Conservation (phyloP, 2,797 vertebrate genomes). For the Fringilla coelebs region DNA sequence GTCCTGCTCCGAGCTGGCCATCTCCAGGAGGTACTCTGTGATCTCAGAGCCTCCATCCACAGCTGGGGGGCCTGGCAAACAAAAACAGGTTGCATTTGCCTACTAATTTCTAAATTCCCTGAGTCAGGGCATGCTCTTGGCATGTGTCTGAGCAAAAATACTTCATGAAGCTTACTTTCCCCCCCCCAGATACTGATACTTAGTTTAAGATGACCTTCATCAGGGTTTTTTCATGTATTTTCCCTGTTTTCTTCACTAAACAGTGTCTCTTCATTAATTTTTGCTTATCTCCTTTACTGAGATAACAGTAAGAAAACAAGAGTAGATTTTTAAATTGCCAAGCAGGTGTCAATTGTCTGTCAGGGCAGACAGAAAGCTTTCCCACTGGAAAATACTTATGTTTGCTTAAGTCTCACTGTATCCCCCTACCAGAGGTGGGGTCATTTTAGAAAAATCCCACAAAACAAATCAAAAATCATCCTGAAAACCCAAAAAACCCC, state of each 20-base stretch:
- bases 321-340: not conserved
- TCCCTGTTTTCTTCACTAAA: not conserved
- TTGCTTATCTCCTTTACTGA: not conserved
- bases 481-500: fast-evolving
- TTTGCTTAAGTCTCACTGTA: not conserved
- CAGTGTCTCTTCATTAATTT: not conserved
- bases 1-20: constrained; percentile 49
- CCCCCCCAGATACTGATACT: not conserved
- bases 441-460: not conserved
- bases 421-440: not conserved
- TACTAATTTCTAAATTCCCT: not conserved
- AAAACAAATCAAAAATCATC: not conserved
- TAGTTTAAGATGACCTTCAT: not conserved
- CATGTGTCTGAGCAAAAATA: not conserved
- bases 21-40: constrained; percentile 70
- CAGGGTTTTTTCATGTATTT: not conserved
- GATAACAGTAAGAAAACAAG: not conserved
- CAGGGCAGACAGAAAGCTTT: not conserved
- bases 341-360: not conserved
- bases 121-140: not conserved
- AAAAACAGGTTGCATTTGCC: not conserved
- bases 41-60: constrained; percentile 70
- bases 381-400: not conserved
- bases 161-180: not conserved
- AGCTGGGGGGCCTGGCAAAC: constrained; percentile 65